A percentile compares a stretch with the other conserved stretches of the same genome.
phyloP scores from a whole-genome alignment of 2,113 vertebrate species.

The Speoplatyrhinus poulsoni region DNA sequence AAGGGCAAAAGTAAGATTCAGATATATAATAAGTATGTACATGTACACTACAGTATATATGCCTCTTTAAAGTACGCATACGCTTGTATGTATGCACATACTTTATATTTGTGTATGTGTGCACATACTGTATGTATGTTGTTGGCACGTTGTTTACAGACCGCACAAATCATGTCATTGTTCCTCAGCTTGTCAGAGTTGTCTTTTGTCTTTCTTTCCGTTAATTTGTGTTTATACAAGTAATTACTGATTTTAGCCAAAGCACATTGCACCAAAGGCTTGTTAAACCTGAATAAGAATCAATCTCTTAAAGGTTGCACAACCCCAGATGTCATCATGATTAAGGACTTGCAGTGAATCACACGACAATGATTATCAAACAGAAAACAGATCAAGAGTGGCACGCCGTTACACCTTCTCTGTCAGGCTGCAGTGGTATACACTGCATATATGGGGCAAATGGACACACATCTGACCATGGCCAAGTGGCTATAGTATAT shows the following conservation, averaged over 20 bases:
- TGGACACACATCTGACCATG: conserved; percentile 1
- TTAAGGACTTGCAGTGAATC: conserved; percentile 34
- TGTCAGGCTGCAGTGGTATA: too few species aligned
- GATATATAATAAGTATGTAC: background rate
- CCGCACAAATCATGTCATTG: too few species aligned
- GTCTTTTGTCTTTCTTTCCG: background rate
- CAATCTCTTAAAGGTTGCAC: conserved; percentile 44
- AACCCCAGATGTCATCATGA: conserved; percentile 34
- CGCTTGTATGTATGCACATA: too few species aligned
- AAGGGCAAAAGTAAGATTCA: conserved; percentile 75
- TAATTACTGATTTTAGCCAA: conserved; percentile 35
- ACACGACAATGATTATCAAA: conserved; percentile 25
- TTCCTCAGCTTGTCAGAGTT: background rate
- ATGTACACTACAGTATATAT: background rate
- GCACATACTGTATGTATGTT: too few species aligned
- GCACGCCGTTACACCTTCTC: background rate
- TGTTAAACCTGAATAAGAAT: conserved; percentile 32
- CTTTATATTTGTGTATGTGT: too few species aligned
- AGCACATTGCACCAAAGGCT: conserved; percentile 16
- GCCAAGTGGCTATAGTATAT: too few species aligned
- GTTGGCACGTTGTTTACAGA: too few species aligned
- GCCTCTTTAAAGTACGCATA: too few species aligned
- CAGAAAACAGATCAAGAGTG: conserved; percentile 12
- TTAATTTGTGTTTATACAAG: too few species aligned
- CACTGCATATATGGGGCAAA: too few species aligned